Conservation (phyloP, 2,797 vertebrate species). For the Oryzias sinensis region DNA sequence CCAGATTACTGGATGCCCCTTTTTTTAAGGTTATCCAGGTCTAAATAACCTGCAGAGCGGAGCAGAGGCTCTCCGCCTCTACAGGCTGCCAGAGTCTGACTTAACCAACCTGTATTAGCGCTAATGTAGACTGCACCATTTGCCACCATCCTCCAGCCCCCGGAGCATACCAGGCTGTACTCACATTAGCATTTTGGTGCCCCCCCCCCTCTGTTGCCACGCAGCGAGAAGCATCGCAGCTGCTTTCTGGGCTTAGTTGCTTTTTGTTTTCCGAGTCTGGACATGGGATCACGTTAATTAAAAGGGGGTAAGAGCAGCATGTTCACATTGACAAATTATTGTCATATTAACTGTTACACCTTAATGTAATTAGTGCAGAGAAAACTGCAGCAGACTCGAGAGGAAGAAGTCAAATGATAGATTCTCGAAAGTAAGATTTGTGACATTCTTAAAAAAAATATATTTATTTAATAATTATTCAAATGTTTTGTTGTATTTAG, state of each 20-base stretch:
- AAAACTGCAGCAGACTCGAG: slow-evolving; percentile 25
- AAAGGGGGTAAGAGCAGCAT: slow-evolving; percentile 10
- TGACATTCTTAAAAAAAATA: too few relatives aligned
- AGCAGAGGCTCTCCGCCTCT: slow-evolving; percentile 1
- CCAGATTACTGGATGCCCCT: slow-evolving; percentile 58
- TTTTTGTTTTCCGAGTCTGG: slow-evolving; percentile 8
- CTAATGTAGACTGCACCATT: slow-evolving; percentile 59
- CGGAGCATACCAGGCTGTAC: slow-evolving; percentile 26
- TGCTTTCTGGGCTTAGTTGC: slow-evolving; percentile 7
- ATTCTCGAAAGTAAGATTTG: too few relatives aligned
- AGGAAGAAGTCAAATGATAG: slow-evolving; percentile 4
- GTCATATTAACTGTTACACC: slow-evolving; percentile 33
- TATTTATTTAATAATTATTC: too few relatives aligned
- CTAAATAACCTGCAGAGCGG: slow-evolving; percentile 57
- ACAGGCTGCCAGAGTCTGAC: slow-evolving; percentile 28
- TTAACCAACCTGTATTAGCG: slow-evolving; percentile 56
- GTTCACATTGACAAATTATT: slow-evolving; percentile 29
- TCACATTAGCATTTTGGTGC: slow-evolving; percentile 41
- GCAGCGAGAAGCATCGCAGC: neutral
- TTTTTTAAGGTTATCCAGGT: slow-evolving; percentile 60
- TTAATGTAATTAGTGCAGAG: slow-evolving; percentile 43
- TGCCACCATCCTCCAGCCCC: slow-evolving; percentile 41
- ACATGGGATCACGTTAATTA: slow-evolving; percentile 19
- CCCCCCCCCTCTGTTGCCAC: slow-evolving; percentile 4
- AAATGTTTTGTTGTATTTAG: too few relatives aligned